Conservation (phyloP, 64 coral and sea anemone species). For the Dendrophyllia cribrosa region DNA sequence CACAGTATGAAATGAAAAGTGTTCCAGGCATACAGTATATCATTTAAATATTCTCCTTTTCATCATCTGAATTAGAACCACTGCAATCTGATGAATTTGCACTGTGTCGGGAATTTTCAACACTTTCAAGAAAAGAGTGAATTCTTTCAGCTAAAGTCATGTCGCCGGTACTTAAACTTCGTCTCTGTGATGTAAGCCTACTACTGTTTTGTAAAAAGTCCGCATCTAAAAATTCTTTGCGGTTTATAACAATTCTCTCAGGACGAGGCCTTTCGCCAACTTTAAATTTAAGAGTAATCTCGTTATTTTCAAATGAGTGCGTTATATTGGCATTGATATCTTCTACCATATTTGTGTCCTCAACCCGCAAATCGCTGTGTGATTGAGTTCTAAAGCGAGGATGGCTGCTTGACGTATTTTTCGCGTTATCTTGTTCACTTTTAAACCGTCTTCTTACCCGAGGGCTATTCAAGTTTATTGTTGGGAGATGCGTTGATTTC, state of each 20-base stretch:
- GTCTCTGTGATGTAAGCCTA: neutral
- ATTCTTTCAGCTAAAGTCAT: neutral
- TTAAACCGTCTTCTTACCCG: neutral
- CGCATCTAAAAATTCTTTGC: neutral
- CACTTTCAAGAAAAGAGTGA: slow-evolving; percentile 30
- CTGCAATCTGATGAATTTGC: neutral
- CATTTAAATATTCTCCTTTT: neutral
- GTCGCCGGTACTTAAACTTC: neutral
- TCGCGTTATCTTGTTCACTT: neutral
- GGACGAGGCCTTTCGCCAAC: neutral
- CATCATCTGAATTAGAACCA: neutral
- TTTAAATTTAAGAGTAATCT: neutral
- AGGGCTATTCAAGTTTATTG: neutral
- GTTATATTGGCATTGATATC: neutral
- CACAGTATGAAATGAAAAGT: too few species aligned
- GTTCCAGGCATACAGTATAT: too few species aligned
- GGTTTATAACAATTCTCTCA: too few species aligned
- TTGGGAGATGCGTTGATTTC: neutral
- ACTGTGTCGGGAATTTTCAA: neutral
- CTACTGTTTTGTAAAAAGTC: neutral
- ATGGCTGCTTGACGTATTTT: neutral
- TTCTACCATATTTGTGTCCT: neutral
- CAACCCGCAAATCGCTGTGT: neutral
- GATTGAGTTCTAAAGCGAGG: slow-evolving; percentile 3
- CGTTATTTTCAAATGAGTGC: neutral